A percentile compares a stretch with the other conserved stretches of the same genome.
Conservation (phyloP, 2,797 vertebrate species). For the Pantherophis vulpinus region DNA sequence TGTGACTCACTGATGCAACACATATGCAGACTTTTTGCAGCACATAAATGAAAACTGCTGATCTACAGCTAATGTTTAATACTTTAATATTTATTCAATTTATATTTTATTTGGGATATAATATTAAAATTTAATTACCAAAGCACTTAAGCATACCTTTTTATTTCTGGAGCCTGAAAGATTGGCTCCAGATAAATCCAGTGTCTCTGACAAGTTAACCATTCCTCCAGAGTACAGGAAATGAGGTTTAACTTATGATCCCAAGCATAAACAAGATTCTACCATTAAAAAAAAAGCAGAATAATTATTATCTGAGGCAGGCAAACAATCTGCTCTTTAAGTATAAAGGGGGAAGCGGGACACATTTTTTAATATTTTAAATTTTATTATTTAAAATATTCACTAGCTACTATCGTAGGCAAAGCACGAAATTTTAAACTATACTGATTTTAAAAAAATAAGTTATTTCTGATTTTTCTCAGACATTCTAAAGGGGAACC, state of each 20-base stretch:
- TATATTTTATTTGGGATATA: neutral
- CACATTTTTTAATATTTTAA: neutral
- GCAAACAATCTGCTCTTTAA: neutral
- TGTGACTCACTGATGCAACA: neutral
- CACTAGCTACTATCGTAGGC: neutral
- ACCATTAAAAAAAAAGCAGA: neutral
- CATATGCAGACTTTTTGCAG: neutral
- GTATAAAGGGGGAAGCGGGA: neutral
- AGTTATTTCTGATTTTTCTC: neutral
- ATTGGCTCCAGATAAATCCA: conserved; percentile 71
- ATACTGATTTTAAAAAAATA: neutral
- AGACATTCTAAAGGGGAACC: neutral
- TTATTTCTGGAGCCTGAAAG: conserved; percentile 69
- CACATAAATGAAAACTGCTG: neutral
- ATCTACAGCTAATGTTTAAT: neutral
- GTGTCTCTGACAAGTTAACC: conserved; percentile 69
- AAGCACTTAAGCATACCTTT: conserved; percentile 58
- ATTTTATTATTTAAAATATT: neutral
- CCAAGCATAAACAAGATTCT: conserved; percentile 69
- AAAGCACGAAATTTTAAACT: neutral
- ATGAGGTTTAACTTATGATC: conserved; percentile 64
- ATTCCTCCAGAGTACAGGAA: conserved; percentile 62
- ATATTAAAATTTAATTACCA: neutral
- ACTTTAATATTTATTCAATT: neutral
- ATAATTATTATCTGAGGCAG: neutral